Evolutionary conservation across 92 coral and sea anemone species (phyloP).

Genomic region (Epizoanthus ramosus): DNA sequence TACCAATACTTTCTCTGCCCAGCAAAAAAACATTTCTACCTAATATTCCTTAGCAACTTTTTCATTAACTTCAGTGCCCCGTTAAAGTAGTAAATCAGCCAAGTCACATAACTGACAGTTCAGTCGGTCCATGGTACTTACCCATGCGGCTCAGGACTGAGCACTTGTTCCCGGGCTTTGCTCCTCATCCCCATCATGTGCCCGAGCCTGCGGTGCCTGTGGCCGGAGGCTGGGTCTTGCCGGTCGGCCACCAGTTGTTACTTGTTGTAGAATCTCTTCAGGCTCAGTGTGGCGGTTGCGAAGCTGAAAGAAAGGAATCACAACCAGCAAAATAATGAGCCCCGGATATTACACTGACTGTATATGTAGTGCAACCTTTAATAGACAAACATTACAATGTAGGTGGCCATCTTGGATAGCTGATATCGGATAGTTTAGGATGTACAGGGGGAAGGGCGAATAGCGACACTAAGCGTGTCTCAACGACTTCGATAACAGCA

Average conservation of each 20-base stretch:
- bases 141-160: neutral
- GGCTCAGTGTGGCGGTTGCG: slow-evolving; percentile 29
- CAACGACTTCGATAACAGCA: too few species aligned
- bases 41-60: too few species aligned
- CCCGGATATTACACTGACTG: too few species aligned
- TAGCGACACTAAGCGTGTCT: too few species aligned
- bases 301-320: slow-evolving; percentile 1
- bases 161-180: neutral
- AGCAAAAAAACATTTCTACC: too few species aligned
- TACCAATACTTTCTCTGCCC: too few species aligned
- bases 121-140: neutral
- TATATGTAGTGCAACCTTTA: too few species aligned
- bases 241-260: slow-evolving; percentile 1
- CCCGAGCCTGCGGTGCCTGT: slow-evolving; percentile 11
- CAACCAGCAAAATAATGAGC: too few species aligned
- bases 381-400: too few species aligned
- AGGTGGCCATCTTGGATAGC: too few species aligned
- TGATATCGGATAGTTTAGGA: too few species aligned
- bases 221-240: slow-evolving; percentile 19
- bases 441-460: too few species aligned
- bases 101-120: neutral
- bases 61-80: neutral
- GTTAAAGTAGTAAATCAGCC: neutral
- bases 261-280: slow-evolving; percentile 24
- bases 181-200: neutral